A percentile compares a stretch with the other conserved stretches of the same genome.
Conservation (phyloP, 92 coral and sea anemone species). For the Heteractis magnifica region DNA sequence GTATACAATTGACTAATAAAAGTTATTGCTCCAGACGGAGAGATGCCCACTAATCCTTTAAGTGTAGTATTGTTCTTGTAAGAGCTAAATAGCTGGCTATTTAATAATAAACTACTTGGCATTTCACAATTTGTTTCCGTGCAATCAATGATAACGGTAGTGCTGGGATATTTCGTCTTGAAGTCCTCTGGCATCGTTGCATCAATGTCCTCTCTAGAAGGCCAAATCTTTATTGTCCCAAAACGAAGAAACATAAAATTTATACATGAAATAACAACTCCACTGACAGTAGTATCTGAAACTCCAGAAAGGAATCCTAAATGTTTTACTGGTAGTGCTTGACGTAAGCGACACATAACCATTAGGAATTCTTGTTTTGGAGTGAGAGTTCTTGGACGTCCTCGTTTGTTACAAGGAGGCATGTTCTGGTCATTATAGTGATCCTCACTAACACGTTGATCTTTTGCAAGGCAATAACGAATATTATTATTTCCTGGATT, state of each 20-base stretch:
- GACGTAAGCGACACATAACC: slow-evolving; percentile 31
- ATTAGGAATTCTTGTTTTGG: slow-evolving; percentile 63
- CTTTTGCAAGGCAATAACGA: too few relatives aligned
- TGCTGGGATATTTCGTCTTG: slow-evolving; percentile 30
- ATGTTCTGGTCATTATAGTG: too few relatives aligned
- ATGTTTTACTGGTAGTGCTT: slow-evolving; percentile 33
- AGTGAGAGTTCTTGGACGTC: slow-evolving; percentile 42
- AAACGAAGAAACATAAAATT: slow-evolving; percentile 39
- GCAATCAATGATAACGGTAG: slow-evolving; percentile 50
- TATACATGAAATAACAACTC: slow-evolving; percentile 39
- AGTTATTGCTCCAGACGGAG: slow-evolving; percentile 50
- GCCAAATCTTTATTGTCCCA: slow-evolving; percentile 50
- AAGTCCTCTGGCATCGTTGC: slow-evolving; percentile 36
- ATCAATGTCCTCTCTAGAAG: slow-evolving; percentile 28
- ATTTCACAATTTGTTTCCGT: slow-evolving; percentile 53
- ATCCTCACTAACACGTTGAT: too few relatives aligned
- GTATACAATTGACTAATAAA: slow-evolving; percentile 44
- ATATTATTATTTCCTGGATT: slow-evolving; percentile 54
- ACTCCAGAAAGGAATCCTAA: slow-evolving; percentile 25
- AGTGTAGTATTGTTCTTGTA: slow-evolving; percentile 53
- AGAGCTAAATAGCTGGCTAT: slow-evolving; percentile 52
- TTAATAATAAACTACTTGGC: slow-evolving; percentile 51
- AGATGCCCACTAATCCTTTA: slow-evolving; percentile 39
- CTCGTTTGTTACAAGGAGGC: too few relatives aligned
- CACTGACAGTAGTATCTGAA: slow-evolving; percentile 42